Evolutionary conservation across 2,888 invertebrate species (phyloP), one percentile per base, ranked within the genome.

Genomic region (Dromius quadrimaculatus): DNA sequence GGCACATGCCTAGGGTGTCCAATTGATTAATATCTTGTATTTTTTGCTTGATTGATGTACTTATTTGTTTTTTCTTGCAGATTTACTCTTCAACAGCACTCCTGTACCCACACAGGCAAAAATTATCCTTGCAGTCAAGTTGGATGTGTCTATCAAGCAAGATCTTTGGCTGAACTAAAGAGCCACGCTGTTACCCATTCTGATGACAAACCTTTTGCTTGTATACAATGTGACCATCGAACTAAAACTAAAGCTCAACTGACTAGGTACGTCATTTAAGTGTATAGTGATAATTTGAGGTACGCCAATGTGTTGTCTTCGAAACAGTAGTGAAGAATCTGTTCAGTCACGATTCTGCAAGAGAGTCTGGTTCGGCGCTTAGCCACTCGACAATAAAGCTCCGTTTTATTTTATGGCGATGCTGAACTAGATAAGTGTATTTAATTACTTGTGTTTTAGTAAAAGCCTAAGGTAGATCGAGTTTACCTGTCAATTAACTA

Each of bases 71-170:
- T 22, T 17, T 41, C 9, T 32, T 45, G 8, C 80, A 90, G 89
- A 74, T 84, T 85, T 73, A 84, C 85, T 59, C 82, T 90, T 4
- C 84, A 86, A 71, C 85, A 88, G 74, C 90, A 90, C 79, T 85
- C 85, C 82, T 79, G 84, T 59, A 84, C 83, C 19, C 89, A 90
- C 77, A 82, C 81, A 0, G 86, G 85, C 5, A 87, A 86, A 76
- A 80, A 82, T 65, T 86, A 83, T 79, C 82, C 82, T 74, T 90
- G 90, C 76, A 81, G 85, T 8, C 77, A 84, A 72, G 81, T 84
- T 28, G 85, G 84, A 22, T 90, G 90, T 75, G 82, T 85, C 5
- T 88, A 87, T 77, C 79, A 84, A 3, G 87, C 87, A 0, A 82
- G 88, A 23, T 87, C 84, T 47, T 81, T 82, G 69, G 83, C 84